phyloP scores from a whole-genome alignment of 2,797 vertebrate genomes.

The Adrianichthys oophorus region DNA sequence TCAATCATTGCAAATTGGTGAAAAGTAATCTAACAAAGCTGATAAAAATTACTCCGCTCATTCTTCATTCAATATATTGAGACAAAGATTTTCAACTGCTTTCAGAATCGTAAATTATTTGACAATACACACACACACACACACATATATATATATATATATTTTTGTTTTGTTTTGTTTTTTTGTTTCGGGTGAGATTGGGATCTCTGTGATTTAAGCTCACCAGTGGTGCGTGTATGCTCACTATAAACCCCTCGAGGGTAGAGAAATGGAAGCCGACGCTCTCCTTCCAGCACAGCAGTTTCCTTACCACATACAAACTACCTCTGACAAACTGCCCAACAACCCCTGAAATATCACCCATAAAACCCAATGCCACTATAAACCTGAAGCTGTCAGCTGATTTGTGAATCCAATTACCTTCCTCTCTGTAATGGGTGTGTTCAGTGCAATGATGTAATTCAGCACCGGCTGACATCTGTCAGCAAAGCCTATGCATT shows the following conservation, averaged over 20 bases:
- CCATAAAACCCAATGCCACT: conserved; percentile 66
- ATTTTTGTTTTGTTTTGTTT: too few relatives aligned
- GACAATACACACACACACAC: too few relatives aligned
- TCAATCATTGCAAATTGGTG: conserved; percentile 19
- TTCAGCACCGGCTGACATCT: conserved; percentile 64
- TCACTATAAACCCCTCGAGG: conserved; percentile 28
- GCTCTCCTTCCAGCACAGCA: conserved; percentile 27
- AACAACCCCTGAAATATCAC: conserved; percentile 66
- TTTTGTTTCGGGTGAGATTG: conserved; percentile 29
- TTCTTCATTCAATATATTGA: conserved; percentile 27
- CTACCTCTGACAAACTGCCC: conserved; percentile 59
- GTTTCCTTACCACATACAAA: conserved; percentile 54
- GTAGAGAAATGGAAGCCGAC: conserved; percentile 29
- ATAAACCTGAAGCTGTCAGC: conserved; percentile 73
- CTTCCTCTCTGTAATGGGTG: conserved; percentile 75
- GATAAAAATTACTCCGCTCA: conserved; percentile 14
- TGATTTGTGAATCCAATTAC: conserved; percentile 86
- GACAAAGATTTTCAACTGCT: conserved; percentile 37
- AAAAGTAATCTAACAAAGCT: conserved; percentile 9
- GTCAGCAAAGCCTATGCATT: conserved; percentile 43
- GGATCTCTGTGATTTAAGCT: conserved; percentile 31
- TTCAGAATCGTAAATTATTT: conserved; percentile 10
- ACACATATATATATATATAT: too few relatives aligned
- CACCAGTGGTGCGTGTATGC: conserved; percentile 19
- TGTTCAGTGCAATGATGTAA: conserved; percentile 74